phyloP scores from a whole-genome alignment of 2,888 invertebrate species.

The Gortyna flavago region DNA sequence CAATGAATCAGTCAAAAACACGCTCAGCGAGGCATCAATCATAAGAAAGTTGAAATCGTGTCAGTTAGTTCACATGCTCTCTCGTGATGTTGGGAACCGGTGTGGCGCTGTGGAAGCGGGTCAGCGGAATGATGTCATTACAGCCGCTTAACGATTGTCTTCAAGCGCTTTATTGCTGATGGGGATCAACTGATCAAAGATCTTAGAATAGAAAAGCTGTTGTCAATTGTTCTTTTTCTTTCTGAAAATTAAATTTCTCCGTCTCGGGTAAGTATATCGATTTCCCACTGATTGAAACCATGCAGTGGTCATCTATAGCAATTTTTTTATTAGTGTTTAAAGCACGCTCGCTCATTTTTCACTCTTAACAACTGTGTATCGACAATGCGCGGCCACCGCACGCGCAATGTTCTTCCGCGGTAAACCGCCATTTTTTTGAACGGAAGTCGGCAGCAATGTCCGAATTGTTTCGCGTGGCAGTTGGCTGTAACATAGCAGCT shows the following conservation, averaged over 20 bases:
- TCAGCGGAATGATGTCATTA: conserved; percentile 49
- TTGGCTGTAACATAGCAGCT: neutral
- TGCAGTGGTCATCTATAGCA: too few relatives aligned
- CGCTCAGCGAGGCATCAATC: conserved; percentile 65
- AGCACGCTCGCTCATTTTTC: neutral
- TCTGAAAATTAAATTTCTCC: neutral
- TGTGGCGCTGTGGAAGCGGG: conserved; percentile 61
- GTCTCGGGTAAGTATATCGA: neutral
- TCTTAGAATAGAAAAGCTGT: conserved; percentile 1
- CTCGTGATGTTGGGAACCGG: conserved; percentile 64
- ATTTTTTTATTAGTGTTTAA: neutral
- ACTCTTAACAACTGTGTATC: neutral
- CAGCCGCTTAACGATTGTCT: conserved; percentile 35
- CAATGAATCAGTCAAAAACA: conserved; percentile 16
- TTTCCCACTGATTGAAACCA: neutral
- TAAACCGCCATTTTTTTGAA: neutral
- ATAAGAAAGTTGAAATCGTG: conserved; percentile 80
- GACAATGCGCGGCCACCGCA: neutral
- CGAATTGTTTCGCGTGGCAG: neutral
- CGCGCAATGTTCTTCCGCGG: neutral
- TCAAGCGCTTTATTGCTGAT: conserved; percentile 24
- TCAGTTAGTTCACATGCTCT: conserved; percentile 65
- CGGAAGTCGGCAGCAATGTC: neutral
- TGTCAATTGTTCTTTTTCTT: neutral
- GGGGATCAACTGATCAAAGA: neutral